phyloP scores from a whole-genome alignment of 2,888 invertebrate species.

The Pollenia griseotomentosa region DNA sequence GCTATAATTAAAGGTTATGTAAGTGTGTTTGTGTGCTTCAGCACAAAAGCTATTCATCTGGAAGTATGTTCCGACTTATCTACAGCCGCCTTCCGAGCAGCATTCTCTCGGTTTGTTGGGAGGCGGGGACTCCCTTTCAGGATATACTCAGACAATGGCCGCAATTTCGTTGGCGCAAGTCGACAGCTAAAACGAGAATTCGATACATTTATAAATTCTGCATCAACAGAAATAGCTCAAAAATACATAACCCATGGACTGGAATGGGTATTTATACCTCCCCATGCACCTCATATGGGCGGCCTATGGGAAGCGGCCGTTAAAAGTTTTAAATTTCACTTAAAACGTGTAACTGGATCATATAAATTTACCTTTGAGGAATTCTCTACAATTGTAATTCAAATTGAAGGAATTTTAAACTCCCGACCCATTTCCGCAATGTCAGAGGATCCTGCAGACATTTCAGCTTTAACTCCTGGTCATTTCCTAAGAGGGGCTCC shows the following conservation, averaged over 20 bases:
- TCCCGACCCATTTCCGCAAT: too few species aligned
- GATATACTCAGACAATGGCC: slow-evolving; percentile 41
- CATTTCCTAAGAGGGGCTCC: too few species aligned
- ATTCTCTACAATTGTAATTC: too few species aligned
- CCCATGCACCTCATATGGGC: slow-evolving; percentile 44
- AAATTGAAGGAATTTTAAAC: too few species aligned
- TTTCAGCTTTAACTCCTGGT: too few species aligned
- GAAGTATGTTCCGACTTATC: slow-evolving; percentile 37
- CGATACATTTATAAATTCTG: neutral
- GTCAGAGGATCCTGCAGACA: neutral
- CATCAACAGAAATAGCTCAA: slow-evolving; percentile 2
- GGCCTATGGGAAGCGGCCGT: slow-evolving; percentile 37
- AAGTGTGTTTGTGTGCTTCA: slow-evolving; percentile 18
- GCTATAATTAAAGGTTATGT: slow-evolving; percentile 28
- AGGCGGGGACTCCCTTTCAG: slow-evolving; percentile 27
- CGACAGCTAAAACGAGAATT: slow-evolving; percentile 32
- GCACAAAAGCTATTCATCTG: slow-evolving; percentile 26
- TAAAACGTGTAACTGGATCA: too few species aligned
- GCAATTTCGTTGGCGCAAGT: slow-evolving; percentile 32
- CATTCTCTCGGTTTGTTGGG: neutral
- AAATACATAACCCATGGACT: slow-evolving; percentile 23
- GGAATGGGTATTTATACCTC: slow-evolving; percentile 37
- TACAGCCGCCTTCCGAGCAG: neutral
- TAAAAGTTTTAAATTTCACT: too few species aligned
- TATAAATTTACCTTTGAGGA: too few species aligned